Conservation (phyloP, 2,797 vertebrate genomes). For the Crax fasciolata region DNA sequence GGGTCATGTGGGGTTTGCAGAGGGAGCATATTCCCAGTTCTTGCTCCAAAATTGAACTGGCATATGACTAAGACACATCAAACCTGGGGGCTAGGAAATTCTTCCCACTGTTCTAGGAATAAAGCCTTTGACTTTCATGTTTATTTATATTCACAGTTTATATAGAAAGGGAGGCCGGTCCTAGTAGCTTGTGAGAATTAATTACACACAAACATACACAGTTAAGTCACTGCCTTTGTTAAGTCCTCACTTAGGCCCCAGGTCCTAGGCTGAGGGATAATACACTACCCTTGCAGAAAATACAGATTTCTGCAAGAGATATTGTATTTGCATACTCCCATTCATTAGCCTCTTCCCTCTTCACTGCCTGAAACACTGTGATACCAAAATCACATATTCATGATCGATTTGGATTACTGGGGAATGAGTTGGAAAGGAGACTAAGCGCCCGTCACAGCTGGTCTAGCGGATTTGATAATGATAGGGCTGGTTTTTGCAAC, state of each 20-base stretch:
- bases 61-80: not conserved
- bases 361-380: not conserved
- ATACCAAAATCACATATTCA: not conserved
- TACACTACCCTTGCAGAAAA: not conserved
- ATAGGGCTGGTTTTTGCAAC: not conserved
- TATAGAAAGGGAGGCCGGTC: not conserved
- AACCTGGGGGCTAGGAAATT: not conserved
- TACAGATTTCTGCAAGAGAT: not conserved
- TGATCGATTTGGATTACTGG: not conserved
- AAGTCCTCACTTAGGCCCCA: not conserved
- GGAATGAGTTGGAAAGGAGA: not conserved
- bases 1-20: not conserved
- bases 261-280: not conserved
- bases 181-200: not conserved
- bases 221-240: not conserved
- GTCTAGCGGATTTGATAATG: not conserved
- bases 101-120: not conserved
- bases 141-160: conserved; percentile 6
- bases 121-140: not conserved
- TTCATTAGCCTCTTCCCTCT: not conserved
- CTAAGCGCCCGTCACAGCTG: not conserved
- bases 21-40: not conserved
- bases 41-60: not conserved
- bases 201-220: not conserved
- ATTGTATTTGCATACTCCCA: not conserved